Evolutionary conservation across 2,888 invertebrate species (phyloP).

Genomic region (Zhengitettix transpicula): DNA sequence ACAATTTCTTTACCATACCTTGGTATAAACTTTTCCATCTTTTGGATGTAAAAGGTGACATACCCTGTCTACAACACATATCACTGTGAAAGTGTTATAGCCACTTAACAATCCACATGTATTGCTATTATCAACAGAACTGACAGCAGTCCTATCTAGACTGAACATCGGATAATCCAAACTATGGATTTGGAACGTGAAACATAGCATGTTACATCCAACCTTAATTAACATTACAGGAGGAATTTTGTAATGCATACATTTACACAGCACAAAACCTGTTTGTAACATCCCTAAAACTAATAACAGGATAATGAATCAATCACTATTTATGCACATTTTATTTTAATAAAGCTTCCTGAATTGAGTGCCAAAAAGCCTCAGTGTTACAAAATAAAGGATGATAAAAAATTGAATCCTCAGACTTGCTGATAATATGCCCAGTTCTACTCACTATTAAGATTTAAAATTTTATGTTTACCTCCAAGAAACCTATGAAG

Average conservation of each 20-base stretch:
- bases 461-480: not conserved
- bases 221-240: slow-evolving; percentile 3
- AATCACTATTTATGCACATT: slow-evolving; percentile 10
- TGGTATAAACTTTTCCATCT: not conserved
- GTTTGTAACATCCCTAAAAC: slow-evolving; percentile 7
- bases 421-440: slow-evolving; percentile 6
- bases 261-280: slow-evolving; percentile 9
- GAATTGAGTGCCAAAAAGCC: slow-evolving; percentile 11
- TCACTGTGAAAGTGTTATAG: not conserved
- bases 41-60: slow-evolving; percentile 3
- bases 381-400: slow-evolving; percentile 9
- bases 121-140: slow-evolving; percentile 6
- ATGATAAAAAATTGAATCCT: slow-evolving; percentile 6
- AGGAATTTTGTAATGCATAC: slow-evolving; percentile 7
- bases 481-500: not conserved
- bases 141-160: slow-evolving; percentile 1
- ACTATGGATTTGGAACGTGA: slow-evolving; percentile 1
- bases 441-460: not conserved
- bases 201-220: slow-evolving; percentile 1
- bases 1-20: slow-evolving; percentile 3
- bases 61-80: slow-evolving; percentile 4
- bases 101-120: not conserved
- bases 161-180: slow-evolving; percentile 1
- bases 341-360: slow-evolving; percentile 8
- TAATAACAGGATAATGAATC: slow-evolving; percentile 11